Percentiles rank a stretch among this genome's conserved stretches.
phyloP scores from a whole-genome alignment of 2,797 vertebrate genomes.

The Rhyacichthys aspro region DNA sequence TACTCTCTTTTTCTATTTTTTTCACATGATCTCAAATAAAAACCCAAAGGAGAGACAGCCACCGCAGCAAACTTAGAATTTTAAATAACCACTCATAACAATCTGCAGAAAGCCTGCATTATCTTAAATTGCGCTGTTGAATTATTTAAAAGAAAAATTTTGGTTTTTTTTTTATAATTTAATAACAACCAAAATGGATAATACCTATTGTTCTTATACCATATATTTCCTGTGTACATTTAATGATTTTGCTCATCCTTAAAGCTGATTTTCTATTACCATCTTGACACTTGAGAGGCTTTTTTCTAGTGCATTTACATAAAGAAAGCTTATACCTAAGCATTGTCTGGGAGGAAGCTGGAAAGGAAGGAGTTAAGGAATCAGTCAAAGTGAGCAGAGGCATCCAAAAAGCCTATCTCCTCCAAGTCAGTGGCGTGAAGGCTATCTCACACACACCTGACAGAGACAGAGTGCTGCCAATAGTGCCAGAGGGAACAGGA shows the following conservation, averaged over 20 bases:
- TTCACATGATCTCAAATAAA: slow-evolving; percentile 45
- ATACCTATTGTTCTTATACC: too few species aligned
- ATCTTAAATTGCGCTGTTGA: slow-evolving; percentile 13
- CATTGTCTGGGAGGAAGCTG: slow-evolving; percentile 6
- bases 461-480: slow-evolving; percentile 71
- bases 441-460: slow-evolving; percentile 73
- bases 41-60: slow-evolving; percentile 23
- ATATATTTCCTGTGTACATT: not conserved
- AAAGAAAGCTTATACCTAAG: slow-evolving; percentile 3
- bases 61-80: slow-evolving; percentile 26
- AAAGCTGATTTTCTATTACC: slow-evolving; percentile 3
- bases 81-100: slow-evolving; percentile 18
- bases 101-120: not conserved
- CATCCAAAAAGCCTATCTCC: slow-evolving; percentile 63
- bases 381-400: slow-evolving; percentile 40
- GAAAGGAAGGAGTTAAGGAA: slow-evolving; percentile 54
- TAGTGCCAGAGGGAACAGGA: slow-evolving; percentile 64
- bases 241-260: not conserved
- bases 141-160: slow-evolving; percentile 24
- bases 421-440: slow-evolving; percentile 66
- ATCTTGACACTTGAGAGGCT: too few species aligned
- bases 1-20: slow-evolving; percentile 29
- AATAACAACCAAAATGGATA: too few species aligned
- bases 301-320: not conserved
- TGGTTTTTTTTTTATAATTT: not conserved